These are phyloP conservation scores for Takifugu rubripes DNA, from an alignment of 2,797 vertebrate genomes.

Conservation along the genomic window DNA sequence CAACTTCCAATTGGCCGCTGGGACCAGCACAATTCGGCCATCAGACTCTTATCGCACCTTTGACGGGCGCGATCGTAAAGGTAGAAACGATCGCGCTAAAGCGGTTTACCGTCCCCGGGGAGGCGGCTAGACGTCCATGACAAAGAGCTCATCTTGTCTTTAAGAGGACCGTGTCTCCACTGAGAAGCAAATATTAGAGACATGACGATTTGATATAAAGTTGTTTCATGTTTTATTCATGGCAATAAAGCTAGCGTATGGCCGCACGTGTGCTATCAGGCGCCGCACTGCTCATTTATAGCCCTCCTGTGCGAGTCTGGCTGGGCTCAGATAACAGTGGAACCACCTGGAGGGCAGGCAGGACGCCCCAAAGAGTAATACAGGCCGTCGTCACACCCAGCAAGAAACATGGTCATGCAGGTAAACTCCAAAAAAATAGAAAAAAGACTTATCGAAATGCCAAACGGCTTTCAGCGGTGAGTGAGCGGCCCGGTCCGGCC, in stretches of 20 bases:
- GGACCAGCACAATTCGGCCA: too few species aligned
- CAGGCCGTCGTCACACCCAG: conserved; percentile 68
- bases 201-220: conserved; percentile 32
- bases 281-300: conserved; percentile 66
- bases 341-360: conserved; percentile 68
- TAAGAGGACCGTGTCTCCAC: too few species aligned
- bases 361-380: conserved; percentile 69
- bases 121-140: too few species aligned
- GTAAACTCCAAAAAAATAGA: conserved; percentile 57
- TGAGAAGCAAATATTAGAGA: neutral
- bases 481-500: conserved; percentile 44
- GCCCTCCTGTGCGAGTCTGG: conserved; percentile 68
- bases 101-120: too few species aligned
- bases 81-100: too few species aligned
- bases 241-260: conserved; percentile 56
- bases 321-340: conserved; percentile 71
- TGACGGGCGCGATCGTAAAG: too few species aligned
- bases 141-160: too few species aligned
- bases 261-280: conserved; percentile 72
- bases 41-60: too few species aligned
- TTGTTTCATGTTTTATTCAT: conserved; percentile 73
- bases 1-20: too few species aligned
- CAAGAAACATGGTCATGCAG: conserved; percentile 68
- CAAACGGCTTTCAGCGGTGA: conserved; percentile 58
- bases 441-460: conserved; percentile 55